These are phyloP conservation scores for Styela plicata DNA, from an alignment of 23 tunicate genomes.

Conservation along the genomic window DNA sequence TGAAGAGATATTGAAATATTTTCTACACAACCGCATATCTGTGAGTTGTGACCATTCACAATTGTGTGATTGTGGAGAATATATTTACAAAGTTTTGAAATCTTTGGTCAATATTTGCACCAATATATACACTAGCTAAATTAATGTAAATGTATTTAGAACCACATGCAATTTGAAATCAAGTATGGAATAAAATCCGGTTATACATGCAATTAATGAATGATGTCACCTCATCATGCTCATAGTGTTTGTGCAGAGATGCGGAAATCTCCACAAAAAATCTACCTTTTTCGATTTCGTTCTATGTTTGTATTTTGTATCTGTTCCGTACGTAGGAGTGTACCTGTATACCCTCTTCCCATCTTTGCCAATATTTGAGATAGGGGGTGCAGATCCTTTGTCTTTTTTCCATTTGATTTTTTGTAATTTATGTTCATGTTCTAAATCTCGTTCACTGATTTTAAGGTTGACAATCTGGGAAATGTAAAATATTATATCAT, in stretches of 20 bases:
- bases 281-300: constrained; percentile 19
- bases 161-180: background rate
- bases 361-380: background rate
- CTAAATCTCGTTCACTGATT: constrained; percentile 68
- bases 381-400: constrained; percentile 17
- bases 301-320: constrained; percentile 11
- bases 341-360: constrained; percentile 55
- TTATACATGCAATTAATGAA: too few relatives aligned
- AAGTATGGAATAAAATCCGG: too few relatives aligned
- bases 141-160: background rate
- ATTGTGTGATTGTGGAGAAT: too few relatives aligned
- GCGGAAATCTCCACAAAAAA: background rate
- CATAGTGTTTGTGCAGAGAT: background rate
- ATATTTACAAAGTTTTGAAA: too few relatives aligned
- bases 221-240: background rate
- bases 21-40: too few relatives aligned
- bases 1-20: too few relatives aligned
- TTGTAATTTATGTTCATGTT: constrained; percentile 69
- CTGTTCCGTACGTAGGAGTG: constrained; percentile 29
- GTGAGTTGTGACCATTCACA: too few relatives aligned
- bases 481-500: too few relatives aligned
- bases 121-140: too few relatives aligned
- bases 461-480: constrained; percentile 52
- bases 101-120: too few relatives aligned
- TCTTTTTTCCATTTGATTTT: constrained; percentile 47